Base-by-base conservation (phyloP, 2,888 invertebrate genomes). In the Pocota personata region DNA sequence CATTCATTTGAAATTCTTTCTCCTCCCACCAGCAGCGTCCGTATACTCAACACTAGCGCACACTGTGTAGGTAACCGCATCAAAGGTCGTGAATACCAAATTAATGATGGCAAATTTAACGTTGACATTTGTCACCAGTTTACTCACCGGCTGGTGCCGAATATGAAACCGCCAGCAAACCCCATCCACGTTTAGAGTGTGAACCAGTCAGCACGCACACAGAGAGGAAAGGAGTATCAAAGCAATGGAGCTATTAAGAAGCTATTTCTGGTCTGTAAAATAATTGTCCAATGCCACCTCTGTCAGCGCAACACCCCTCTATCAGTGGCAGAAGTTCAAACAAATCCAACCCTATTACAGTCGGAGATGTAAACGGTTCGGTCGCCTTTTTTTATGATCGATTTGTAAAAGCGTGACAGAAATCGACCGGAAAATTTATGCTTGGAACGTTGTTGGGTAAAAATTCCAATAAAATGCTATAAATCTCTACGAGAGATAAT, bases 51-150 rank as follows among this genome's bases (percentile, higher is more conserved):
- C 43, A 46, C 46, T 46, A 32, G 21, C n/a, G n/a, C 52, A 72
- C 50, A 66, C 57, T 58, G 77, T 64, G 37, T 27, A 64, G 67
- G 73, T 64, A 75, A 86, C 86, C 80, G 71, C 86, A 86, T 76
- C 80, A 60, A 72, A 86, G 82, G 86, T 80, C 71, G 71, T 66
- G 71, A 79, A 82, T 77, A 86, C 46, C 52, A 67, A 86, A 86
- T 86, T 77, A 82, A 75, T 82, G 43, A 67, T 62, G 24, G 52
- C 58, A 71, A 86, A 72, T 80, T 82, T 66, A 77, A 82, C 86
- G 71, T 76, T 80, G 84, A 76, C 80, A 86, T 80, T 86, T 86
- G 82, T 76, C 80, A 86, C 76, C 52, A 57, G 69, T 30, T 66
- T 58, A 50, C 12, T 52, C 46, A 75, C 82, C 55, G 52, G 69